Base-by-base conservation (phyloP, 2,113 vertebrate species). In the Murina feae region DNA sequence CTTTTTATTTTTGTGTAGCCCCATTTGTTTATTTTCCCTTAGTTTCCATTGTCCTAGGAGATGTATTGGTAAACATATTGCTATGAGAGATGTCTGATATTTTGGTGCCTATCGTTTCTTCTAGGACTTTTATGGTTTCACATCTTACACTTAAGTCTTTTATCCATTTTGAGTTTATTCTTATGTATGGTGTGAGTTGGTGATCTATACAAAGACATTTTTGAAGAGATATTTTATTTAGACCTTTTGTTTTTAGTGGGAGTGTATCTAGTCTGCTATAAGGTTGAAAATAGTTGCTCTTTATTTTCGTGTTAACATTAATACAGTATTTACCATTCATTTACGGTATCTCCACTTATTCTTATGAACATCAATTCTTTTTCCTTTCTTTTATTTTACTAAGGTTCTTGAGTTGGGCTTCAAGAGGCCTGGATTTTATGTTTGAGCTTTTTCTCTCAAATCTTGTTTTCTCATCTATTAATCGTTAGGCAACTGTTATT, bases 171-270 rank as follows among this genome's bases (percentile, higher is more conserved):
- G 21, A 58, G 21, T 58, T 58, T 25, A 58, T 58, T 25, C 55
- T 58, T 58, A 21, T 58, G 21, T 58, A 58, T 9, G 21, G 21
- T 58, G 55, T 58, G 55, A 58, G 21, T 58, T 58, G 7, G 55
- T 58, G 55, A 58, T 25, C 55, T 58, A 58, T 58, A 58, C 55
- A 58, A 58, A 58, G 7, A 25, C 21, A 58, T 58, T 58, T 89
- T 86, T 93, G 49, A 71, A 53, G 66, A 82, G 86, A 63, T 53
- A 60, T 51, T 80, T 93, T 86, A 30, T 60, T 78, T 87, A 87
- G 39, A 90, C 76, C 30, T 81, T 88, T 68, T 88, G 8, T 17
- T 83, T 88, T 90, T 66, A 66, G 53, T 51, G 51, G 44, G 51
- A 79, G 53, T 35, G 51, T 81, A 76, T 69, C 60, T 75, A 65